These are phyloP conservation scores for Paracanthobrama guichenoti DNA, from an alignment of 2,113 vertebrate species.

Conservation along the genomic window DNA sequence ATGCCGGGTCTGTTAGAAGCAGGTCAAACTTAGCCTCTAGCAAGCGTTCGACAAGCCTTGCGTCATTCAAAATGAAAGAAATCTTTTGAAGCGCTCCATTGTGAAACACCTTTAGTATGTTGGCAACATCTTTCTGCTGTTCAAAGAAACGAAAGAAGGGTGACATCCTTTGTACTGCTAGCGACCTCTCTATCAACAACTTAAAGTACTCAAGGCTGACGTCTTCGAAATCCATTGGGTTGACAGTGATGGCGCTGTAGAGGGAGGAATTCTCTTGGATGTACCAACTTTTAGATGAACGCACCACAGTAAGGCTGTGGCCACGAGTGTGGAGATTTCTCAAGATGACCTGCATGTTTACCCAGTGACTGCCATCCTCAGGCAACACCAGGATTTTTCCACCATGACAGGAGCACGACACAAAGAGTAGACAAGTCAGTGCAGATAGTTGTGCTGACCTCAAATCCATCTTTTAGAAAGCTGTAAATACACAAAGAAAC, in stretches of 20 bases:
- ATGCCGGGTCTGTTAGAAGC: slow-evolving; percentile 72
- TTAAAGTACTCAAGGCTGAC: slow-evolving; percentile 55
- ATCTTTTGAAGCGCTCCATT: slow-evolving; percentile 51
- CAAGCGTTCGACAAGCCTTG: slow-evolving; percentile 60
- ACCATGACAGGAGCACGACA: slow-evolving; percentile 29
- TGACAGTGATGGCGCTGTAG: slow-evolving; percentile 56
- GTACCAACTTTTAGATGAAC: slow-evolving; percentile 69
- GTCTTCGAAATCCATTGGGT: slow-evolving; percentile 52
- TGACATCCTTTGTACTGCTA: slow-evolving; percentile 48
- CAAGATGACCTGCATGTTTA: slow-evolving; percentile 79
- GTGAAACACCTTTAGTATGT: slow-evolving; percentile 23
- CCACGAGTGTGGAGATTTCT: slow-evolving; percentile 71
- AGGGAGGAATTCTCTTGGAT: slow-evolving; percentile 62
- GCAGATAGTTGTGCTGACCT: background rate
- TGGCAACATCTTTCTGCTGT: background rate
- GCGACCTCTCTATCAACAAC: slow-evolving; percentile 49
- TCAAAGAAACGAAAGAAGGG: slow-evolving; percentile 59
- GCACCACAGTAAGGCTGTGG: slow-evolving; percentile 75
- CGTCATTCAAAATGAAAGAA: slow-evolving; percentile 65
- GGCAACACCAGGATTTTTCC: slow-evolving; percentile 81
- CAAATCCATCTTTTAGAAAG: slow-evolving; percentile 36
- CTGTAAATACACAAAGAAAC: slow-evolving; percentile 17
- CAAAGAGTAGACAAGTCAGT: slow-evolving; percentile 42
- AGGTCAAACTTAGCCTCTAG: slow-evolving; percentile 69
- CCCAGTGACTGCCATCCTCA: slow-evolving; percentile 79